phyloP scores from a whole-genome alignment of 2,113 vertebrate genomes.

The Chlamydotis undulata region DNA sequence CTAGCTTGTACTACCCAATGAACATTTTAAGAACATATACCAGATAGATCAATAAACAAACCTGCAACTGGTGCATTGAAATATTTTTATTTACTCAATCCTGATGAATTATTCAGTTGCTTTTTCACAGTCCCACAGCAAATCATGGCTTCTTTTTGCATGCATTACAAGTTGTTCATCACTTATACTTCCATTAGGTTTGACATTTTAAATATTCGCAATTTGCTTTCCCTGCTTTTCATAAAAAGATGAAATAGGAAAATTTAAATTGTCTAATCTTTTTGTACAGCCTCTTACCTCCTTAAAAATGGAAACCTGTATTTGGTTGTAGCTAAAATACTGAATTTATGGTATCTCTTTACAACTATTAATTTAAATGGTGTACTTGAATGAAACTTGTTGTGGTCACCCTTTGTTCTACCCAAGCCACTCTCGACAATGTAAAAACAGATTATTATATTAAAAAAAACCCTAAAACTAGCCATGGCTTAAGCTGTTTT shows the following conservation, averaged over 20 bases:
- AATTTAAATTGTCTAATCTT: not conserved
- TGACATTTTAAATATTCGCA: slow-evolving; percentile 51
- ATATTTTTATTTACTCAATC: slow-evolving; percentile 40
- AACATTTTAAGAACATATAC: not conserved
- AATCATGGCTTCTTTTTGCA: not conserved
- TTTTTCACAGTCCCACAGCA: slow-evolving; percentile 24
- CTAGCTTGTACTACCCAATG: not conserved
- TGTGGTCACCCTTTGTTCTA: not conserved
- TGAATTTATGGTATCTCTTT: not conserved
- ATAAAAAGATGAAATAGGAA: not conserved
- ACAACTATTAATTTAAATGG: slow-evolving; percentile 10
- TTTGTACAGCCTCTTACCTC: not conserved
- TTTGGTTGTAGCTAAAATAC: not conserved
- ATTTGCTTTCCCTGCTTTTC: slow-evolving; percentile 31
- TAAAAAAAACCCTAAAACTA: not conserved
- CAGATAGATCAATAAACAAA: slow-evolving; percentile 45
- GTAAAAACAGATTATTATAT: not conserved
- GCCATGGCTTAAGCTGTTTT: not conserved
- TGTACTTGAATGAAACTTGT: not conserved
- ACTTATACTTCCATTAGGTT: slow-evolving; percentile 33
- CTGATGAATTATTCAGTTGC: slow-evolving; percentile 50
- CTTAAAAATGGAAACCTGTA: slow-evolving; percentile 4
- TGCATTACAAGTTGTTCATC: slow-evolving; percentile 30
- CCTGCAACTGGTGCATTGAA: not conserved
- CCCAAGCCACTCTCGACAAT: not conserved